These are phyloP conservation scores for Lucinisca nassula DNA, from an alignment of 2,888 invertebrate species.

Conservation along the genomic window DNA sequence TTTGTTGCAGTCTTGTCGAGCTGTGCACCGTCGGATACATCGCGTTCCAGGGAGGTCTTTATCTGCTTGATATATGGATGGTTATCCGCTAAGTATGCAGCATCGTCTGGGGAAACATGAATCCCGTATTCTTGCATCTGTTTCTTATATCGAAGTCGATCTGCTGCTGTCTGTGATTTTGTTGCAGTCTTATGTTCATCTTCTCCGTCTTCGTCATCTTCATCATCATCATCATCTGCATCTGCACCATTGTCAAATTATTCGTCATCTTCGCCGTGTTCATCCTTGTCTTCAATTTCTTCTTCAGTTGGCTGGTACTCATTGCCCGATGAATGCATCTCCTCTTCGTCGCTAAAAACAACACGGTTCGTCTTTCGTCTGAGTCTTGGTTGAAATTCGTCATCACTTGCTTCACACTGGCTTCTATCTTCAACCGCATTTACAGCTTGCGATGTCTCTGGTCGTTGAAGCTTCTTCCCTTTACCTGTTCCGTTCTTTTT, in stretches of 20 bases:
- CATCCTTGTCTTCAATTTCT: neutral
- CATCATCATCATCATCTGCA: neutral
- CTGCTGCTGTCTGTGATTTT: neutral
- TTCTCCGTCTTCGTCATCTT: neutral
- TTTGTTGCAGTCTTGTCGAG: neutral
- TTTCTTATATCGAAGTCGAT: neutral
- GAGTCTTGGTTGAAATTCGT: neutral
- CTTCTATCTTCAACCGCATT: neutral
- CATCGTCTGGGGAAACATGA: neutral
- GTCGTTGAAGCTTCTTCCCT: neutral
- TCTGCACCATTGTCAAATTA: neutral
- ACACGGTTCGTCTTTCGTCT: neutral
- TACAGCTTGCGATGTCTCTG: neutral
- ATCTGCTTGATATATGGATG: neutral
- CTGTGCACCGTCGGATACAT: no score
- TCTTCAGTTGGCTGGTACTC: neutral
- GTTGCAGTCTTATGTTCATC: neutral
- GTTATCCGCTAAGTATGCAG: neutral
- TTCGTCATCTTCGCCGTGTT: neutral
- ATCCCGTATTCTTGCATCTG: neutral
- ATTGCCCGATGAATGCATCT: neutral
- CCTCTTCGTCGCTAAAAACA: neutral
- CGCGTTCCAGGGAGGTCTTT: neutral
- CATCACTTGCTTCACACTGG: neutral
- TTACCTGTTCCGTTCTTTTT: neutral